phyloP scores from a whole-genome alignment of 1,140 invertebrate species.

The Drosophila bocqueti region DNA sequence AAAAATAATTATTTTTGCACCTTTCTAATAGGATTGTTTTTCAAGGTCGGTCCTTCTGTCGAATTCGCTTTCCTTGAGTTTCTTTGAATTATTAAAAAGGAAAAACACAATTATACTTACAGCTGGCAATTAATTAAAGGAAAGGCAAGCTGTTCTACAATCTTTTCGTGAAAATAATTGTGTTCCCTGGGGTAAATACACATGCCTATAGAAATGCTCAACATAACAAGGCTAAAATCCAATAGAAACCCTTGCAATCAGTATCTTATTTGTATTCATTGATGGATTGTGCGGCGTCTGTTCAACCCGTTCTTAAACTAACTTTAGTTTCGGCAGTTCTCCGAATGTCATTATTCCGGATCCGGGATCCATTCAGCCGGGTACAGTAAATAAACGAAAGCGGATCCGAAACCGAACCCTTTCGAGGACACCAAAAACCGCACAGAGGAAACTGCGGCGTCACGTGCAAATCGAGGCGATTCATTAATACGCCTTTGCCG shows the following conservation, averaged over 20 bases:
- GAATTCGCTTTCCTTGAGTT: neutral
- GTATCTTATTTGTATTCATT: slow-evolving; percentile 38
- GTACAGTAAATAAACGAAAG: slow-evolving; percentile 29
- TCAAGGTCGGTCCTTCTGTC: neutral
- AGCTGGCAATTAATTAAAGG: slow-evolving; percentile 13
- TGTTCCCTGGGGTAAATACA: slow-evolving; percentile 22
- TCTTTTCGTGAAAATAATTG: slow-evolving; percentile 28
- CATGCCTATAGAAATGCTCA: slow-evolving; percentile 6
- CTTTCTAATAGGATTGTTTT: slow-evolving; percentile 4
- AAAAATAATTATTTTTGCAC: neutral
- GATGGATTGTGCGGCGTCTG: slow-evolving; percentile 23
- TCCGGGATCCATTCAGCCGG: slow-evolving; percentile 6
- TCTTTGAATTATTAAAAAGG: slow-evolving; percentile 1
- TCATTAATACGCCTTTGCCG: slow-evolving; percentile 50
- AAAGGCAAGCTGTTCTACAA: neutral
- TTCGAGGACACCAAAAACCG: slow-evolving; percentile 12
- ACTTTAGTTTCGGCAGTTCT: slow-evolving; percentile 12
- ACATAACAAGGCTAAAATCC: neutral
- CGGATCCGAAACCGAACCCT: slow-evolving; percentile 7
- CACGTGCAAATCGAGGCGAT: slow-evolving; percentile 44
- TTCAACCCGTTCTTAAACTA: slow-evolving; percentile 14
- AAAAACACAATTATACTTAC: neutral
- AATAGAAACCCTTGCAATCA: slow-evolving; percentile 27
- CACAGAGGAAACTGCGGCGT: slow-evolving; percentile 33
- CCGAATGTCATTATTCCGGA: slow-evolving; percentile 22